Evolutionary conservation across 2,888 invertebrate species (phyloP), one percentile per base, ranked within the genome.

Genomic region (Urechis unicinctus): DNA sequence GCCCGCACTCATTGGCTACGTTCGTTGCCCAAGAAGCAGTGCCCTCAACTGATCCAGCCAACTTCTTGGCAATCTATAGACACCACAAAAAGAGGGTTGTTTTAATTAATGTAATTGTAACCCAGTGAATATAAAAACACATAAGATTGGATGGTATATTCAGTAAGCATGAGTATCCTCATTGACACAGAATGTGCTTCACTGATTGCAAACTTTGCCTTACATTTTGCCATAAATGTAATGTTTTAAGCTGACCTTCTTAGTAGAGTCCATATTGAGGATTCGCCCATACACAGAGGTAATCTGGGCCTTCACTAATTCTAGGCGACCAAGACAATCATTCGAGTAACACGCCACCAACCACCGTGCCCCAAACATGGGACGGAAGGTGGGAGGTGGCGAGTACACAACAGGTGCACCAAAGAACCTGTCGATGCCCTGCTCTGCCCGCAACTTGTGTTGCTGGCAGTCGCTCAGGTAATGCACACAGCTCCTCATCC

Each of bases 231-330:
- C n/a, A n/a, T n/a, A n/a, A n/a, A n/a, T n/a, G n/a, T n/a, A n/a
- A n/a, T n/a, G n/a, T n/a, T n/a, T n/a, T n/a, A n/a, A n/a, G n/a
- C n/a, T 50, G 13, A 53, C 25, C 47, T 53, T 53, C 49, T 67
- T 68, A 1, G 65, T 68, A 9, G 68, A 68, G 47, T 66, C 66
- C 46, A 68, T 50, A 43, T 68, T 68, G 4, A 68, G 44, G 13
- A 67, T 53, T 6, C 22, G 24, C 2, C 66, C 68, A 58, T 61
- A 65, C n/a, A 50, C 46, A 0, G 63, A 65, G 1, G 66, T 68
- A 21, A 68, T 59, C 51, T 43, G 28, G 22, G 66, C 65, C 55
- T 63, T 62, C 36, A 64, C 48, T n/a, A 63, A 59, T 28, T 61
- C 54, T 13, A 66, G 49, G 5, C 64, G 51, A 6, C 46, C 26